Base-by-base conservation (phyloP, 2,797 vertebrate species). In the Cheirogaleus major region DNA sequence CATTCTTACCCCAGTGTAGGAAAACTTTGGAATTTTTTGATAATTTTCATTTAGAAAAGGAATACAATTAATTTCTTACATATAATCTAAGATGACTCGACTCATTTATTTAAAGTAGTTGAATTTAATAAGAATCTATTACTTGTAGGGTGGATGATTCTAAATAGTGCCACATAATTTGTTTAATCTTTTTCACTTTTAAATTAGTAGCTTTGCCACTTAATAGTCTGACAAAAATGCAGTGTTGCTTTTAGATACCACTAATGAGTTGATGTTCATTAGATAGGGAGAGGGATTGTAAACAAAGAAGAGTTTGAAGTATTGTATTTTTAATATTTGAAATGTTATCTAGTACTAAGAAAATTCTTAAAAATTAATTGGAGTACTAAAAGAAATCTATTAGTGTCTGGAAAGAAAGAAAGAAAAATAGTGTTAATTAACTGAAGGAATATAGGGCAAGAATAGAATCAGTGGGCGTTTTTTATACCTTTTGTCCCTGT, bases 11-110 rank as follows among this genome's bases (percentile, higher is more conserved):
- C 91, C 91, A 89, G 27, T 59, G 38, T 41, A 95, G 43, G 63
- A 65, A 92, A 86, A 0, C 13, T 96, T 91, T 83, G 94, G 41
- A 89, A 70, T 12, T 88, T 96, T 85, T 89, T 38, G 73, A 35
- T 48, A 55, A 70, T 59, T 93, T 10, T 61, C 23, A 78, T n/a
- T 67, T 88, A 43, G 50, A 75, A 67, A 98, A 69, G 89, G 41
- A 93, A 45, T 45, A 57, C 14, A 72, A 10, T 13, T 76, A 57
- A 87, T 15, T 55, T 79, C 32, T 41, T 50, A 2, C 43, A 11
- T 63, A 35, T 45, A 87, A 41, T 27, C 22, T 30, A 57, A 57
- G 59, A 35, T 35, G 10, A 86, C 1, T 72, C 32, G 57, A 38
- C 38, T 79, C 17, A 81, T 18, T 95, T 32, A 38, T 48, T 86